A percentile compares a stretch with the other conserved stretches of the same genome.
These are phyloP conservation scores for Clamator glandarius DNA, from an alignment of 2,797 vertebrate species.

Conservation along the genomic window DNA sequence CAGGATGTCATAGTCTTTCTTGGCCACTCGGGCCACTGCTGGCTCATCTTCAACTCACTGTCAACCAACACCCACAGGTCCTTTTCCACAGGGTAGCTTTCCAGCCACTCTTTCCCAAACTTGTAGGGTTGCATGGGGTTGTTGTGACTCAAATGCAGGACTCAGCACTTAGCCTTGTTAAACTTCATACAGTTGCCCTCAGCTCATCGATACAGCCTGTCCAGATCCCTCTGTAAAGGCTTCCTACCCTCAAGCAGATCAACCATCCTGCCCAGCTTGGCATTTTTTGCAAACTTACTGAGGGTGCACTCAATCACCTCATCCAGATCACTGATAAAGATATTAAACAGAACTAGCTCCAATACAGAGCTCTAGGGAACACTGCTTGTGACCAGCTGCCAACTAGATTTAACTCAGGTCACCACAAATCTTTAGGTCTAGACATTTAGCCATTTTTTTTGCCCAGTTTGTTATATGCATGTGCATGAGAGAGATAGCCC, in stretches of 20 bases:
- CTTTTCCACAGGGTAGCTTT: accelerated
- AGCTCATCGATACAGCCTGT: neutral
- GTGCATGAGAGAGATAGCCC: neutral
- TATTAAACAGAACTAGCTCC: neutral
- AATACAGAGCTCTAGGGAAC: neutral
- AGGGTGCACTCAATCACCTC: accelerated
- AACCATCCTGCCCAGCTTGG: neutral
- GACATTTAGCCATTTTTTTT: neutral
- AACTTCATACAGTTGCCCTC: accelerated
- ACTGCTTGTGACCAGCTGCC: neutral
- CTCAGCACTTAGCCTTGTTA: accelerated
- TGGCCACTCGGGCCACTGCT: neutral
- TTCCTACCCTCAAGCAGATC: neutral
- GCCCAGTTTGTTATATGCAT: neutral
- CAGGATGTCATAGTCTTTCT: neutral
- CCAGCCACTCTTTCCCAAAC: neutral
- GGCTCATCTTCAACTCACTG: neutral
- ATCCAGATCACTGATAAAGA: neutral
- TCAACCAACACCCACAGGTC: neutral
- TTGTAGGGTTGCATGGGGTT: neutral
- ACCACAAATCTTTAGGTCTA: neutral
- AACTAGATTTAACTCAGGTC: neutral
- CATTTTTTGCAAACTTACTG: neutral
- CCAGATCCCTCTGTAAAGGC: neutral
- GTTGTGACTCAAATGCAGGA: neutral